These are phyloP conservation scores for Drosophila busckii DNA, from an alignment of 1,140 invertebrate species.

Conservation along the genomic window DNA sequence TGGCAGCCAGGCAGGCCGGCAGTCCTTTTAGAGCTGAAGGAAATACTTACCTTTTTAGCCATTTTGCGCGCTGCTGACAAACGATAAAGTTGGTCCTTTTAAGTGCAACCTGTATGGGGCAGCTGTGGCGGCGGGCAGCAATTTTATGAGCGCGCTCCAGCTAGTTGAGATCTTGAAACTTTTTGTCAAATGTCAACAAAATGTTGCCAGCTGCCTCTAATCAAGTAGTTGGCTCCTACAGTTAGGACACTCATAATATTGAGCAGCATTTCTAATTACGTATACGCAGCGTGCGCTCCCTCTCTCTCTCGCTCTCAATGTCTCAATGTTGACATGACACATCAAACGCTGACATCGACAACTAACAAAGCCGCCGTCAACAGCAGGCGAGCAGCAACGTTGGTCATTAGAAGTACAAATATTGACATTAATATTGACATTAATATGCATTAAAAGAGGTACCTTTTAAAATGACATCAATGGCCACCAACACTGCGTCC, in stretches of 20 bases:
- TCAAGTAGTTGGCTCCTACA: constrained; percentile 38
- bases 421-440: constrained; percentile 76
- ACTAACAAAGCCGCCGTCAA: constrained; percentile 60
- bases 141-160: constrained; percentile 41
- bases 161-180: constrained; percentile 52
- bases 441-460: constrained; percentile 69
- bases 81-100: constrained; percentile 55
- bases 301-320: constrained; percentile 48
- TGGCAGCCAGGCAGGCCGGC: constrained; percentile 1
- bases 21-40: constrained; percentile 6
- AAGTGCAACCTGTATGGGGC: constrained; percentile 19
- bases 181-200: constrained; percentile 70
- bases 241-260: too few species aligned
- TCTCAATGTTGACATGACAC: constrained; percentile 28
- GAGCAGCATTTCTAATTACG: constrained; percentile 60
- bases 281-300: constrained; percentile 45
- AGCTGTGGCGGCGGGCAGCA: constrained; percentile 32
- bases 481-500: constrained; percentile 42
- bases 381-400: constrained; percentile 28
- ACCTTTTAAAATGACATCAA: constrained; percentile 70
- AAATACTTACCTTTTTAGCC: background rate
- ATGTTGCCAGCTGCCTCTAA: constrained; percentile 58
- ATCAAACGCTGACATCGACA: constrained; percentile 39
- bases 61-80: constrained; percentile 14
- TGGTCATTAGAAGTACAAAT: constrained; percentile 70